Base-by-base conservation (phyloP, 2,113 vertebrate species). In the Ornithorhynchus anatinus region DNA sequence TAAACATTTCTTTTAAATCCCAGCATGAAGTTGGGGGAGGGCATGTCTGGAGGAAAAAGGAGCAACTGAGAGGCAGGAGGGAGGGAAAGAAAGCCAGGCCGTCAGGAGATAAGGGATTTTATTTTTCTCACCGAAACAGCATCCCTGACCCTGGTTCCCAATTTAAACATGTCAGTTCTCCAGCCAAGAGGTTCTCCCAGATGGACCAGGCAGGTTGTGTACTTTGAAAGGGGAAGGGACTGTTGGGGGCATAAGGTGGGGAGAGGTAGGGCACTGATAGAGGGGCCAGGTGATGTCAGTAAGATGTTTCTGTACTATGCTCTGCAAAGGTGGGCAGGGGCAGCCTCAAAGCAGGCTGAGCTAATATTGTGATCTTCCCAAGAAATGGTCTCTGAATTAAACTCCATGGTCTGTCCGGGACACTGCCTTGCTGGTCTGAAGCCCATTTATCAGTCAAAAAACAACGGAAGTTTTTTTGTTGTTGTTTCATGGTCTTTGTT, bases 291-390 rank as follows among this genome's bases (percentile, higher is more conserved):
- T 78, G 56, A 70, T 84, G 83, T 88, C 88, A 88, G 80, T 72
- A 81, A 79, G 68, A 79, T 69, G 59, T 79, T n/a, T 75, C 80
- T 75, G 62, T 80, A 74, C 88, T 90, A 88, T 88, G 73, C 81
- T 74, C 69, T 76, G 89, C 84, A 79, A 86, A 88, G 80, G 84
- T 5, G 5, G 80, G 76, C n/a, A n/a, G n/a, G n/a, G n/a, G n/a
- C n/a, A n/a, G 80, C 82, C 77, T 69, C 86, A 85, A 72, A 63
- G 84, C 87, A 85, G 77, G 85, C 84, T 81, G 48, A 81, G 89
- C 89, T 88, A 90, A 91, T 91, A 92, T 89, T 90, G 87, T 91
- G 84, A 85, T 83, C 87, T 90, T 90, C 89, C n/a, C 89, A 88
- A 86, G 89, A 92, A 90, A 90, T 89, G 90, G 86, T 89, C 79